Percentiles rank a stretch among this genome's conserved stretches.
Evolutionary conservation across 2,113 vertebrate species (phyloP).

Genomic region (Gulo gulo): DNA sequence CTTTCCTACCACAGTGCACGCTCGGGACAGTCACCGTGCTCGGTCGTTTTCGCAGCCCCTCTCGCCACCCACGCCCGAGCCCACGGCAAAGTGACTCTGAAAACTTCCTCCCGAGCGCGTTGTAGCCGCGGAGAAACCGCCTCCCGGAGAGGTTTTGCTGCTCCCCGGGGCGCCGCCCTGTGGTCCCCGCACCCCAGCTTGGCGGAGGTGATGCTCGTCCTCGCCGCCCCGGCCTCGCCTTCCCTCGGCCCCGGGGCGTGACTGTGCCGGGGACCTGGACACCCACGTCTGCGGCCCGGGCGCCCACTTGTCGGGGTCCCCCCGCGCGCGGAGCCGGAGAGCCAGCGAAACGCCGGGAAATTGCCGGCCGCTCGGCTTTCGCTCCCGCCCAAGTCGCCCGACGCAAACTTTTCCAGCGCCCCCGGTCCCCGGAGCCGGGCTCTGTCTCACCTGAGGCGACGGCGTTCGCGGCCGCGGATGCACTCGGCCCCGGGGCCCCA

Average conservation of each 20-base stretch:
- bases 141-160: background rate
- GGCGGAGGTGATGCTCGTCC: background rate
- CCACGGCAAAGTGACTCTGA: background rate
- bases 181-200: background rate
- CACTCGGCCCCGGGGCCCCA: no score
- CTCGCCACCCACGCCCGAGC: background rate
- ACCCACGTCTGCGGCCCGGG: background rate
- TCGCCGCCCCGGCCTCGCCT: background rate
- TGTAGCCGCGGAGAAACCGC: background rate
- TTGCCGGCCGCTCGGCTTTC: background rate
- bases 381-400: background rate
- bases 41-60: rapidly evolving
- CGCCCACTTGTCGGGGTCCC: background rate
- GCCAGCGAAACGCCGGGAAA: background rate
- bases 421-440: background rate
- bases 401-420: constrained; percentile 48
- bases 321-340: background rate
- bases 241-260: background rate
- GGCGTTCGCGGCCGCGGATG: background rate
- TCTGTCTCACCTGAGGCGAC: constrained; percentile 32
- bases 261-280: rapidly evolving
- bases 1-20: background rate
- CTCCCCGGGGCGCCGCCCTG: background rate
- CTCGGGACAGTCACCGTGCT: background rate
- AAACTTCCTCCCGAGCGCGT: background rate